Conservation (phyloP, 2,797 vertebrate species). For the Sus cebifrons region DNA sequence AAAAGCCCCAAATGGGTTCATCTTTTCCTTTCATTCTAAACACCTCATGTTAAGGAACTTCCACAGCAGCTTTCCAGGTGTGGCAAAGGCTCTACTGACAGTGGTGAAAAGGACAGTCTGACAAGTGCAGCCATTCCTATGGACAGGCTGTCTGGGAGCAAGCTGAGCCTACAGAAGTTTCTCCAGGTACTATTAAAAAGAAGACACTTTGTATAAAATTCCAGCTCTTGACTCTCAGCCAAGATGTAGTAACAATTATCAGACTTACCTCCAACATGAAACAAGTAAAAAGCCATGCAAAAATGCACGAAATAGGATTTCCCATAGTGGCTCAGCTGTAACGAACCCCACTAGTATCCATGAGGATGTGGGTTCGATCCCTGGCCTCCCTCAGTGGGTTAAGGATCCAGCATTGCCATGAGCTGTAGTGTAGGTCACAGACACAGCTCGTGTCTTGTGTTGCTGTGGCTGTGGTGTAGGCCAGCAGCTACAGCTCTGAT, state of each 20-base stretch:
- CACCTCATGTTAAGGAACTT: not conserved
- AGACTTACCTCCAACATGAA: not conserved
- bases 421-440: too few relatives aligned
- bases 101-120: not conserved
- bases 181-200: not conserved
- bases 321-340: not conserved
- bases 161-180: not conserved
- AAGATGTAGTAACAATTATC: not conserved
- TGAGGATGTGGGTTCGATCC: too few relatives aligned
- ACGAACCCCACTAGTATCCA: too few relatives aligned
- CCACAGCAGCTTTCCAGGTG: not conserved
- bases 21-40: constrained; percentile 22
- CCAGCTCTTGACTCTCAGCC: not conserved
- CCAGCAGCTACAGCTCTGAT: too few relatives aligned
- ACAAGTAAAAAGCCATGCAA: not conserved
- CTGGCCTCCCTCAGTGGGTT: too few relatives aligned
- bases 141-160: not conserved
- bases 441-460: too few relatives aligned
- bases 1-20: not conserved
- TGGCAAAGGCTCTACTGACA: not conserved
- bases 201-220: not conserved
- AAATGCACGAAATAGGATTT: not conserved
- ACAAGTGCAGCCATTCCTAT: not conserved
- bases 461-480: too few relatives aligned
- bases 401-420: too few relatives aligned